These are phyloP conservation scores for Pomatostomus ruficeps DNA, from an alignment of 2,113 vertebrate species.

Conservation along the genomic window DNA sequence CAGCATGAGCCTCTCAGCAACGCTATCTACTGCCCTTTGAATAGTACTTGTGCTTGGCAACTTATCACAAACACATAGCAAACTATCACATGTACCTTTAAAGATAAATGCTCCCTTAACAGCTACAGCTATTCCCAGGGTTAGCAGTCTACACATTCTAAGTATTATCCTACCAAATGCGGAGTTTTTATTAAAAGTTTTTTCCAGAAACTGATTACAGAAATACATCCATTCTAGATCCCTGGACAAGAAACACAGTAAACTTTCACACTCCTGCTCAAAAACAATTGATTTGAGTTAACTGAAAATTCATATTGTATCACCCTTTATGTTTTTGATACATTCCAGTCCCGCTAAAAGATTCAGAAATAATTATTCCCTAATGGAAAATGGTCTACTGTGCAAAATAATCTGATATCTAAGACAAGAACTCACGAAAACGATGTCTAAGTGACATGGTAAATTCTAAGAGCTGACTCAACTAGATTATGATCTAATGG, in stretches of 20 bases:
- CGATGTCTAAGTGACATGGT: accelerated
- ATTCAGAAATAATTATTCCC: not conserved
- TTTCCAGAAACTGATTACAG: not conserved
- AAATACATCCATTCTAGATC: not conserved
- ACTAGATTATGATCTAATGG: not conserved
- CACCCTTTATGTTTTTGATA: not conserved
- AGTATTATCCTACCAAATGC: not conserved
- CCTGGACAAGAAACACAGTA: not conserved
- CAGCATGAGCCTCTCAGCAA: not conserved
- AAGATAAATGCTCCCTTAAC: constrained; percentile 16
- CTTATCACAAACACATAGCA: not conserved
- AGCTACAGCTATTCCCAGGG: not conserved
- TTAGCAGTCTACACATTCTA: not conserved
- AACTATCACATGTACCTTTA: not conserved
- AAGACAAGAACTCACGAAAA: not conserved
- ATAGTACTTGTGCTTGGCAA: not conserved
- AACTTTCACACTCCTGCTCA: not conserved
- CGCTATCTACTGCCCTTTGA: not conserved
- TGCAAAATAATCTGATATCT: not conserved
- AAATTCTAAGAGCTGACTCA: not conserved
- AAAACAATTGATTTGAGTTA: not conserved
- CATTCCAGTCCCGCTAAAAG: not conserved
- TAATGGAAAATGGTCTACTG: not conserved
- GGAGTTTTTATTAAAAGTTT: not conserved
- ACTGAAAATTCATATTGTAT: not conserved